Conservation (phyloP, 2,888 invertebrate species). For the Tipula helvola region DNA sequence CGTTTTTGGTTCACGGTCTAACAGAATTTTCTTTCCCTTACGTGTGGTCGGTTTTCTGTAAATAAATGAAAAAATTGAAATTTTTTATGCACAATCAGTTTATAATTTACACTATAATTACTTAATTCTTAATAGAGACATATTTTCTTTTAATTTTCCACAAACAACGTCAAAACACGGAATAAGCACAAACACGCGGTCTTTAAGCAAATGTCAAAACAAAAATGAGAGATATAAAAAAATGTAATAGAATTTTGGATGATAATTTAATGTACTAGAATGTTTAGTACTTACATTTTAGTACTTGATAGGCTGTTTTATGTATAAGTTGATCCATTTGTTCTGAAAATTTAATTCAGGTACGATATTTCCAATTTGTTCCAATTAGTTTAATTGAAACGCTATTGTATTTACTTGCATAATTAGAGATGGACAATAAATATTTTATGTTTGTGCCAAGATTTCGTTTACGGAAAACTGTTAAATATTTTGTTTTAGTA, state of each 20-base stretch:
- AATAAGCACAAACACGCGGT: neutral
- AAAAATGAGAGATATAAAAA: neutral
- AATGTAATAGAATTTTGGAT: neutral
- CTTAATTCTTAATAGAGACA: constrained; percentile 33
- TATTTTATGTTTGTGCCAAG: too few relatives aligned
- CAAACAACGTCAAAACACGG: neutral
- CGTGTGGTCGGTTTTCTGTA: constrained; percentile 79
- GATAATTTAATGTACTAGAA: neutral
- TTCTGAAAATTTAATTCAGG: too few relatives aligned
- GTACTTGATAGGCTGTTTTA: neutral
- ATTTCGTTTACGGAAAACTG: too few relatives aligned
- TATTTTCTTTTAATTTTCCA: constrained; percentile 15
- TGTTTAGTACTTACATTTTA: neutral
- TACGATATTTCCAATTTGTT: too few relatives aligned
- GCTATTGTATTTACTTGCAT: too few relatives aligned
- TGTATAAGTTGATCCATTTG: too few relatives aligned
- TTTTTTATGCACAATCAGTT: neutral
- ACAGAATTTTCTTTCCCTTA: constrained; percentile 71
- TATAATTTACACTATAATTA: constrained; percentile 16
- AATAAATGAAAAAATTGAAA: constrained; percentile 16
- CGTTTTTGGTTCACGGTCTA: constrained; percentile 73
- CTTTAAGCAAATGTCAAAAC: neutral
- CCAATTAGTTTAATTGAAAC: too few relatives aligned
- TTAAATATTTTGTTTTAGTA: too few relatives aligned
- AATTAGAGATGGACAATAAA: too few relatives aligned